Base-by-base conservation (phyloP, 2,113 vertebrate genomes). In the Tupaia tana region DNA sequence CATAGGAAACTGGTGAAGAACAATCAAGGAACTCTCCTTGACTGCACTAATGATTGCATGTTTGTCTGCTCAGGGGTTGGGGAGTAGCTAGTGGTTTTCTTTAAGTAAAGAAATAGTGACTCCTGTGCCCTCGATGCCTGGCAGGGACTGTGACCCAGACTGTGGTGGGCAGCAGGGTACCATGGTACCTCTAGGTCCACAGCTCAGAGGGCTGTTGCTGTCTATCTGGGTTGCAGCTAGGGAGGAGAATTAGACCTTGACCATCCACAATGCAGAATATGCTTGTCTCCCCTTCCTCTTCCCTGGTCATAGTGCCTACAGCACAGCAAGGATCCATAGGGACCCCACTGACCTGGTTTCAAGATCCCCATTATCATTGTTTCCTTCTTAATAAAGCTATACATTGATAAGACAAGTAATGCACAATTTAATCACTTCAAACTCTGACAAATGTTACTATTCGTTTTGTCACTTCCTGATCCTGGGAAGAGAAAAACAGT, bases 161-260 rank as follows among this genome's bases (percentile, higher is more conserved):
- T 11, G 19, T 1, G 3, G 0, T 0, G 22, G 25, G 9, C 0
- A 0, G 4, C 16, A 7, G 34, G 43, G 11, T 13, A 73, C 2
- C 43, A n/a, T 43, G 19, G 9, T 71, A 1, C 9, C 18, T 56
- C 16, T 77, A 43, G 14, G 52, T 14, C n/a, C 25, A 34, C 16
- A n/a, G 8, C n/a, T 69, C 52, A 2, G 56, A 43, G 71, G 22
- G 20, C 52, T 56, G 4, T 20, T 43, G 59, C n/a, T 43, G 9
- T 10, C 19, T 19, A 31, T 13, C 54, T 56, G 20, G 22, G 27
- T 6, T 27, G 64, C 52, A 54, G 9, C 61, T 58, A 0, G 67
- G 69, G 24, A 64, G 63, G 27, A 78, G 56, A 67, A 31, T 14
- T 22, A 34, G 81, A 69, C 34, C 34, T 66, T 81, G 84, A 71